Conservation (phyloP, 2,888 invertebrate genomes). For the Campoplex nolae region DNA sequence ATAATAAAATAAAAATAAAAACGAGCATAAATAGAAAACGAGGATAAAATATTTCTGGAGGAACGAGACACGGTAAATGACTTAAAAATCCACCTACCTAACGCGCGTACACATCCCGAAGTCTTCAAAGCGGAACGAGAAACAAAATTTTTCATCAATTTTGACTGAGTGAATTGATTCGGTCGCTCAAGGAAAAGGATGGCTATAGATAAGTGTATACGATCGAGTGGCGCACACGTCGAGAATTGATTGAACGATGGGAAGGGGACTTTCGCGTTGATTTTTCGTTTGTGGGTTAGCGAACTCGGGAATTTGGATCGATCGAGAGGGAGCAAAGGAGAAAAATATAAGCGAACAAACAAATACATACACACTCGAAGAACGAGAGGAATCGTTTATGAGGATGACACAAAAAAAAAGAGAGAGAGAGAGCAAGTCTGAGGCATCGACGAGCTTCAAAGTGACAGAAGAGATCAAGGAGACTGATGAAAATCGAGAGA, state of each 20-base stretch:
- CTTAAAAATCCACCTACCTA: conserved; percentile 30
- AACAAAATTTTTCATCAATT: conserved; percentile 36
- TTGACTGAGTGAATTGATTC: conserved; percentile 35
- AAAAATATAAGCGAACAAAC: conserved; percentile 2
- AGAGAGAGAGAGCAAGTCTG: conserved; percentile 3
- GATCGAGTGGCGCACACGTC: conserved; percentile 28
- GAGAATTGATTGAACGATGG: conserved; percentile 60
- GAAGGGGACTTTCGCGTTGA: conserved; percentile 39
- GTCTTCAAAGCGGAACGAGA: conserved; percentile 11
- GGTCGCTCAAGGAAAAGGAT: conserved; percentile 21
- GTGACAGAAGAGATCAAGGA: not conserved
- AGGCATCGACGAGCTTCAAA: conserved; percentile 10
- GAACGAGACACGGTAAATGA: not conserved
- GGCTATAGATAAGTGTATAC: conserved; percentile 10
- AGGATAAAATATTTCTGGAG: not conserved
- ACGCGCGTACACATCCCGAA: conserved; percentile 4
- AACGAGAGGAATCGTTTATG: not conserved
- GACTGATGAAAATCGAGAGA: conserved; percentile 24
- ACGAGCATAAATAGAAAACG: not conserved
- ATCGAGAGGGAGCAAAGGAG: conserved; percentile 3
- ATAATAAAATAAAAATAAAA: too few species aligned
- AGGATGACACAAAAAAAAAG: not conserved
- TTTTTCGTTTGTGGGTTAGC: conserved; percentile 54
- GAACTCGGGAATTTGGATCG: conserved; percentile 27
- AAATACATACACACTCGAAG: not conserved